Conservation (phyloP, 2,797 vertebrate genomes). For the Oreortyx pictus region DNA sequence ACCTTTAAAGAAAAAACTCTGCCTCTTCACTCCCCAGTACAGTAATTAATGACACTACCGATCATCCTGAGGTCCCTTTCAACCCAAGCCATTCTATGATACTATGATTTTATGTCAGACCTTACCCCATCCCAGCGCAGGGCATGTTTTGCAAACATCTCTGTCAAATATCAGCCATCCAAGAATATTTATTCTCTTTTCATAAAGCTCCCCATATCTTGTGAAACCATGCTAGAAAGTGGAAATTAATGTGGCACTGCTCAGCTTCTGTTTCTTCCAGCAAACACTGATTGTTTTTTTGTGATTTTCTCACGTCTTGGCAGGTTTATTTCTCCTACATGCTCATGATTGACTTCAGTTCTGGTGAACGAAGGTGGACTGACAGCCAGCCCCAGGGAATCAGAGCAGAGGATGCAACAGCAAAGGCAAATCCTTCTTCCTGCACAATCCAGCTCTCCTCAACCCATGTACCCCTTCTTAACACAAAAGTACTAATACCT, state of each 20-base stretch:
- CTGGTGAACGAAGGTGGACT: not conserved
- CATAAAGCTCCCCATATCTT: not conserved
- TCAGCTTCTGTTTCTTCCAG: slow-evolving; percentile 30
- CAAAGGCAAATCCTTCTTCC: not conserved
- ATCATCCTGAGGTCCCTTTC: not conserved
- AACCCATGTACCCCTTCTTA: not conserved
- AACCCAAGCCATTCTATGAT: too few species aligned
- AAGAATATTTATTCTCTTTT: slow-evolving; percentile 13
- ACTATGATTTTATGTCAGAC: not conserved
- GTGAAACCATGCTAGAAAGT: not conserved
- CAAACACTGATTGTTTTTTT: slow-evolving; percentile 25
- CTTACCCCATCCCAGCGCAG: accelerated
- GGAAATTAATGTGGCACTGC: slow-evolving; percentile 7
- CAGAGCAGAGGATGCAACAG: not conserved
- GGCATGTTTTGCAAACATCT: not conserved
- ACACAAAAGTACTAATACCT: not conserved
- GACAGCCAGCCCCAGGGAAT: not conserved
- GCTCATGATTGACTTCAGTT: slow-evolving; percentile 3
- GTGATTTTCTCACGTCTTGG: slow-evolving; percentile 30
- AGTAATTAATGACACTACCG: not conserved
- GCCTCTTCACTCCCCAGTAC: not conserved
- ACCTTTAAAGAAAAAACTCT: not conserved
- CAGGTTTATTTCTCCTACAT: slow-evolving; percentile 38
- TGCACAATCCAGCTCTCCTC: not conserved
- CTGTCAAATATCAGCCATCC: not conserved